phyloP scores from a whole-genome alignment of 1,140 invertebrate genomes.

The Pogonognathellus flavescens region DNA sequence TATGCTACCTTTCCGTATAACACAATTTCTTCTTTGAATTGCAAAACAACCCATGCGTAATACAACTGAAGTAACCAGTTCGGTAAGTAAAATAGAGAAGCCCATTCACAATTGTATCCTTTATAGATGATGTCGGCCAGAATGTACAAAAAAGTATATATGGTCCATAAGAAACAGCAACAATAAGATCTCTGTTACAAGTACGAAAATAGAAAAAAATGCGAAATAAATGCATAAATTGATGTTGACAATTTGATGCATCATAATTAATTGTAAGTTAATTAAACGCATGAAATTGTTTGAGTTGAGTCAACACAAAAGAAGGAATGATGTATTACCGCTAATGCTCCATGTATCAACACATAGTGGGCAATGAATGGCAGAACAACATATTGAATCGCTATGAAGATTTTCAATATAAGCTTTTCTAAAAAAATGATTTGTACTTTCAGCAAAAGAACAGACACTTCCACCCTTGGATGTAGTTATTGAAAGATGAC shows the following conservation, averaged over 20 bases:
- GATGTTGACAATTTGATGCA: too few relatives aligned
- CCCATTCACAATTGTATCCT: not conserved
- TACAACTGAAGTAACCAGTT: not conserved
- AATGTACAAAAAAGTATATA: not conserved
- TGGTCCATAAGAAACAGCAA: not conserved
- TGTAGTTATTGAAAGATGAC: too few relatives aligned
- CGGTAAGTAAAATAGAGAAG: not conserved
- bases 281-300: too few relatives aligned
- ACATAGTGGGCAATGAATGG: not conserved
- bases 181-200: not conserved
- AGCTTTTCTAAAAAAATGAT: too few relatives aligned
- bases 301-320: not conserved
- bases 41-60: not conserved
- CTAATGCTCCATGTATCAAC: not conserved
- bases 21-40: not conserved
- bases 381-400: too few relatives aligned
- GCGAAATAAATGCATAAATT: not conserved
- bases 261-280: too few relatives aligned
- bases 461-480: too few relatives aligned
- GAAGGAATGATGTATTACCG: not conserved
- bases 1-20: not conserved
- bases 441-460: too few relatives aligned
- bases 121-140: not conserved
- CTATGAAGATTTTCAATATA: too few relatives aligned
- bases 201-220: not conserved